Conservation (phyloP, 2,113 vertebrate species). For the Gallinago media region DNA sequence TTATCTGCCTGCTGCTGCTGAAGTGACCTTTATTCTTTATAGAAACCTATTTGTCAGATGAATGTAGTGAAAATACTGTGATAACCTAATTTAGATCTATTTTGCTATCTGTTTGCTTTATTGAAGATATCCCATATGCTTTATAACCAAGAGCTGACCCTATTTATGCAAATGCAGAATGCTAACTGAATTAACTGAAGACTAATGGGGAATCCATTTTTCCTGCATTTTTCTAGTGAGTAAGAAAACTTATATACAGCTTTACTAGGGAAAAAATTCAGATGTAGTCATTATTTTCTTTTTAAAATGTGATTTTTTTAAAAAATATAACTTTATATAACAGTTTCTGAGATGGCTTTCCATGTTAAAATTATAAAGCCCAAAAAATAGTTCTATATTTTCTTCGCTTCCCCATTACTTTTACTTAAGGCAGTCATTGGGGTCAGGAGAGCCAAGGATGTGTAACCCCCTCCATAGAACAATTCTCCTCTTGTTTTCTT, state of each 20-base stretch:
- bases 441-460: neutral
- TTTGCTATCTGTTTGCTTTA: neutral
- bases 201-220: neutral
- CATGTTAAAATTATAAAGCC: neutral
- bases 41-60: neutral
- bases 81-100: neutral
- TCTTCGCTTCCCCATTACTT: neutral
- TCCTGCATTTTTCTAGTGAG: neutral
- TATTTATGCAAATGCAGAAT: neutral
- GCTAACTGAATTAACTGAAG: neutral
- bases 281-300: neutral
- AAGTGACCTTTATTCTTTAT: fast-evolving
- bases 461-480: neutral
- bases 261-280: neutral
- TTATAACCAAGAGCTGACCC: neutral
- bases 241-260: neutral
- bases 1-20: neutral
- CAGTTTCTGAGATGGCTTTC: neutral
- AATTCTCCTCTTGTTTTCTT: neutral
- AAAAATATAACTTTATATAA: neutral
- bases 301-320: neutral
- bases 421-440: neutral
- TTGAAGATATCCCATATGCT: neutral
- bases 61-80: neutral
- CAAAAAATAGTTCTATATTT: neutral